These are phyloP conservation scores for Teleopsis dalmanni DNA, from an alignment of 1,140 invertebrate species.

Conservation along the genomic window DNA sequence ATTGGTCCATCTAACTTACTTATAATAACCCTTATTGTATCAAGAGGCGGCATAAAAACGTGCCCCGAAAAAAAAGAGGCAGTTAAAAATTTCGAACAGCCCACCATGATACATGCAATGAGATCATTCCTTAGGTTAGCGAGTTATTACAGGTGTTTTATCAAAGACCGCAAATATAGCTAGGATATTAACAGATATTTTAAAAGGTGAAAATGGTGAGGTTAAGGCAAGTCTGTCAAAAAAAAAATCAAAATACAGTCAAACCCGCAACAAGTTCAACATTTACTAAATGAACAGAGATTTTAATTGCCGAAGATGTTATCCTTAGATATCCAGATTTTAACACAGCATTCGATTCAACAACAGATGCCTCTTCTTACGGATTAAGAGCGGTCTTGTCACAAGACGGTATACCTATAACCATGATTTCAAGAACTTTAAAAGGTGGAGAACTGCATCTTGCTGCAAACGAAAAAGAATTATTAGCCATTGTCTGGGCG, in stretches of 20 bases:
- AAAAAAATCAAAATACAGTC: too few species aligned
- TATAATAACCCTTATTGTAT: too few species aligned
- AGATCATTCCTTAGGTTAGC: too few species aligned
- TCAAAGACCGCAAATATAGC: background rate
- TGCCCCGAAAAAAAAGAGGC: background rate
- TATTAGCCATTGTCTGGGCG: too few species aligned
- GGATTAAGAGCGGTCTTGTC: conserved; percentile 33
- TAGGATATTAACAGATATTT: background rate
- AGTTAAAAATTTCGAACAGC: background rate
- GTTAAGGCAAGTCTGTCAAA: background rate
- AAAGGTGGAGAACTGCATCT: conserved; percentile 23
- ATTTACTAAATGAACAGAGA: conserved; percentile 2
- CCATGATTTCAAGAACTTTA: conserved; percentile 18
- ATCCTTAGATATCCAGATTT: conserved; percentile 37
- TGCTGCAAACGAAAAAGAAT: conserved; percentile 46
- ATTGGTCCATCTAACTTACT: too few species aligned
- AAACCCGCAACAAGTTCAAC: too few species aligned
- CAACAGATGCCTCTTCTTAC: conserved; percentile 31
- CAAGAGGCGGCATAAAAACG: background rate
- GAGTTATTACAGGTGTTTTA: too few species aligned
- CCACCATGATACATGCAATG: too few species aligned
- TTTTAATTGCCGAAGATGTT: conserved; percentile 15
- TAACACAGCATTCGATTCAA: conserved; percentile 28
- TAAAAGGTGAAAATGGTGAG: background rate
- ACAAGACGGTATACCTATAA: conserved; percentile 17